A percentile compares a stretch with the other conserved stretches of the same genome.
phyloP scores from a whole-genome alignment of 2,797 vertebrate species.

The Spheniscus humboldti region DNA sequence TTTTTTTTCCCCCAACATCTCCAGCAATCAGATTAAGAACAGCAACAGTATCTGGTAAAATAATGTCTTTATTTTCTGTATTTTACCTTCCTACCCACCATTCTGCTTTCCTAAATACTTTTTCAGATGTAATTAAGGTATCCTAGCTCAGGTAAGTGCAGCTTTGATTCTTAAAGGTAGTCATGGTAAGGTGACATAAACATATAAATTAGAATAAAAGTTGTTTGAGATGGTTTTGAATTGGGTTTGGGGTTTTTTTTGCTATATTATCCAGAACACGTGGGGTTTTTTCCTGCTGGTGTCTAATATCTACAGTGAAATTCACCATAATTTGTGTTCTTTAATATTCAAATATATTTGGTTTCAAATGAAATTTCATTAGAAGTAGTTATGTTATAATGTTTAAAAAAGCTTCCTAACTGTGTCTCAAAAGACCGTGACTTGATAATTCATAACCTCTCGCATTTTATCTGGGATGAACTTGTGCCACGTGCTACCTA shows the following conservation, averaged over 20 bases:
- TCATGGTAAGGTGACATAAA: neutral
- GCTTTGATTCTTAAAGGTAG: neutral
- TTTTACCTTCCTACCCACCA: neutral
- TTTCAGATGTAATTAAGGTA: neutral
- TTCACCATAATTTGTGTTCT: neutral
- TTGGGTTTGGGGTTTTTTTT: neutral
- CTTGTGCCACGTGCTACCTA: neutral
- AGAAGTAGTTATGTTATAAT: neutral
- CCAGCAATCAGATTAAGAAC: neutral
- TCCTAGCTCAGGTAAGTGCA: neutral
- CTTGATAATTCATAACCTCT: neutral
- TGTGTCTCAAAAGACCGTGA: neutral
- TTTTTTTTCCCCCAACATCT: neutral
- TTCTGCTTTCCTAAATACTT: neutral
- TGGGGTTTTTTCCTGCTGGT: neutral
- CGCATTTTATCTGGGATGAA: neutral
- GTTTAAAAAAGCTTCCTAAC: neutral
- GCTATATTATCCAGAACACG: neutral
- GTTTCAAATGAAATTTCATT: neutral
- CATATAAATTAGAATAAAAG: neutral
- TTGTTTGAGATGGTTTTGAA: neutral
- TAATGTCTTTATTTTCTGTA: neutral
- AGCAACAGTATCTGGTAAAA: neutral
- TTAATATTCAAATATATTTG: neutral
- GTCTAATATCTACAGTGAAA: neutral